Base-by-base conservation (phyloP, 30 jellyfish, hydroid and myxozoan genomes). In the Catostylus mosaicus region DNA sequence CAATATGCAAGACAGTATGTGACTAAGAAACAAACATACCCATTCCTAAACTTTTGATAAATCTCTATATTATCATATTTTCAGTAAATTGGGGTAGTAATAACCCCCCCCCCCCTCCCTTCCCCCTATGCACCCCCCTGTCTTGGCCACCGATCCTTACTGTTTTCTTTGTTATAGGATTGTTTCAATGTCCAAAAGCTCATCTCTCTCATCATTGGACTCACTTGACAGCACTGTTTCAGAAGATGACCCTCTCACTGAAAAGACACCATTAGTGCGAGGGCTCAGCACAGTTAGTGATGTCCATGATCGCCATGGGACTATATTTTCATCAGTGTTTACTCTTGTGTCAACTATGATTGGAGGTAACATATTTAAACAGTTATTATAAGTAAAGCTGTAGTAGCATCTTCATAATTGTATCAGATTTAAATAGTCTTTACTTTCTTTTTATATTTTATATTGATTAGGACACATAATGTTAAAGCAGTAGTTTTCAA, bases 311-410 rank as follows among this genome's bases (percentile, higher is more conserved):
- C 69, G 98, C 24, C 75, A 54, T 34, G 98, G 98, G 34, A 79
- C 97, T 0, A 77, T 92, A 34, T 86, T 87, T 34, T 92, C 98
- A 30, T 92, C 98, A 20, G 66, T 92, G 4, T 92, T 92, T 56
- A 92, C 98, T 4, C 89, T 92, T 56, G 97, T 92, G 26, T 92
- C 98, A 34, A 92, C 98, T 22, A 92, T 92, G 98, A 92, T 92
- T 74, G 98, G 98, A 22, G 98, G n/a, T n/a, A n/a, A n/a, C n/a
- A n/a, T n/a, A n/a, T n/a, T n/a, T n/a, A n/a, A n/a, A n/a, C n/a
- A n/a, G n/a, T n/a, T n/a, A n/a, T n/a, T n/a, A n/a, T n/a, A n/a
- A n/a, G n/a, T n/a, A n/a, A n/a, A n/a, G n/a, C n/a, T n/a, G n/a
- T n/a, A n/a, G n/a, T n/a, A n/a, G n/a, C n/a, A n/a, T n/a, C n/a